Conservation (phyloP, 2,113 vertebrate species). For the Saguinus imperator region DNA sequence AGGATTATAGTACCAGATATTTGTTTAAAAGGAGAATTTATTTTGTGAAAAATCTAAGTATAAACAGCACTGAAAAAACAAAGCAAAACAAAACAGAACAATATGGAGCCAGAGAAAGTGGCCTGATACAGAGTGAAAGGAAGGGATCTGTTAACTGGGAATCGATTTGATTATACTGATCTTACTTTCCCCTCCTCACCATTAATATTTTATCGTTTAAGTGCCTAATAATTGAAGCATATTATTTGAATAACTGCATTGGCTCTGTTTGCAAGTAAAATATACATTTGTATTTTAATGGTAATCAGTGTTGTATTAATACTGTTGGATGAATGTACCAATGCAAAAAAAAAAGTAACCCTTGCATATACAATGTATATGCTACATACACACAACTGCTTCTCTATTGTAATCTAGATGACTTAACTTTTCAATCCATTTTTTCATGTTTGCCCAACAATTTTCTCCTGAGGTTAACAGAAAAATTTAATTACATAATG, state of each 20-base stretch:
- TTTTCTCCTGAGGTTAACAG: background rate
- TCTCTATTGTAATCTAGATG: background rate
- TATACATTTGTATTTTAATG: background rate
- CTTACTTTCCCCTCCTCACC: background rate
- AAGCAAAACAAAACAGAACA: background rate
- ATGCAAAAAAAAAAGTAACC: no score
- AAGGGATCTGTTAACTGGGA: background rate
- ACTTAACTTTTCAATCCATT: background rate
- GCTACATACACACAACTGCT: background rate
- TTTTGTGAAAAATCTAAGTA: background rate
- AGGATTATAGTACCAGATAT: background rate
- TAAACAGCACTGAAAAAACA: background rate
- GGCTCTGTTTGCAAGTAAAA: background rate
- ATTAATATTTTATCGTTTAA: background rate
- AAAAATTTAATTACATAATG: background rate
- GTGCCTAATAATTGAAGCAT: background rate
- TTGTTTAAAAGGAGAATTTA: background rate
- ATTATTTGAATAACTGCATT: background rate
- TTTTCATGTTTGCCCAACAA: background rate
- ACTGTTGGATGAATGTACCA: background rate
- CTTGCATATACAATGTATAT: background rate
- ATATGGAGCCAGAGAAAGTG: background rate
- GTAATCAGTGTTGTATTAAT: background rate
- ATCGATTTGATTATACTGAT: background rate
- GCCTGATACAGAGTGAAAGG: background rate